Percentiles rank a stretch among this genome's conserved stretches.
Evolutionary conservation across 2,797 vertebrate genomes (phyloP).

Genomic region (Poecile montanus): DNA sequence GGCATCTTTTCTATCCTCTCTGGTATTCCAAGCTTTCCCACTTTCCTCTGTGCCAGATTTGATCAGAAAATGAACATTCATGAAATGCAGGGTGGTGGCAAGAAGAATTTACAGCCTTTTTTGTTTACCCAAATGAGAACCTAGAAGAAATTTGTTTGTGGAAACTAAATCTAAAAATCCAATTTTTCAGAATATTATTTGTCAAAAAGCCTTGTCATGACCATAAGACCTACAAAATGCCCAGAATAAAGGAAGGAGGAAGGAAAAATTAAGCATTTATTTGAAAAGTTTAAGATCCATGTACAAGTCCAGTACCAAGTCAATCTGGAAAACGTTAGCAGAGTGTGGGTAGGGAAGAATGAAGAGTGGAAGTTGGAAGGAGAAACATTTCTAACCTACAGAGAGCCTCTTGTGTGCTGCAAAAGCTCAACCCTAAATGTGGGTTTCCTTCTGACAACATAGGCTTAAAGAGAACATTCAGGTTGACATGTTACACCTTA

Average conservation of each 20-base stretch:
- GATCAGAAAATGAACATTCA: constrained; percentile 9
- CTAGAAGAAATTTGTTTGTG: neutral
- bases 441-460: constrained; percentile 61
- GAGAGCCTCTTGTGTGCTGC: constrained; percentile 39
- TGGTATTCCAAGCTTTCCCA: constrained; percentile 11
- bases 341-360: neutral
- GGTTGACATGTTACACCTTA: neutral
- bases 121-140: neutral
- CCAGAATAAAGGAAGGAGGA: neutral
- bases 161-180: neutral
- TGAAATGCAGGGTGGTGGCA: neutral
- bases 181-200: neutral
- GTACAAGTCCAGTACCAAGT: neutral
- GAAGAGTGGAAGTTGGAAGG: neutral
- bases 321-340: constrained; percentile 17
- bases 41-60: constrained; percentile 2
- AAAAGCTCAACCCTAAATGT: constrained; percentile 7
- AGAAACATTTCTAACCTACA: constrained; percentile 23
- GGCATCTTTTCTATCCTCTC: constrained; percentile 31
- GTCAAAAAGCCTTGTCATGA: neutral
- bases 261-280: constrained; percentile 27
- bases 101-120: neutral
- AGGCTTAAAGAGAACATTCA: constrained; percentile 54
- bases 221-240: neutral
- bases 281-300: neutral